Percentiles rank a stretch among this genome's conserved stretches.
phyloP scores from a whole-genome alignment of 1,140 invertebrate genomes.

The Agrilus planipennis region DNA sequence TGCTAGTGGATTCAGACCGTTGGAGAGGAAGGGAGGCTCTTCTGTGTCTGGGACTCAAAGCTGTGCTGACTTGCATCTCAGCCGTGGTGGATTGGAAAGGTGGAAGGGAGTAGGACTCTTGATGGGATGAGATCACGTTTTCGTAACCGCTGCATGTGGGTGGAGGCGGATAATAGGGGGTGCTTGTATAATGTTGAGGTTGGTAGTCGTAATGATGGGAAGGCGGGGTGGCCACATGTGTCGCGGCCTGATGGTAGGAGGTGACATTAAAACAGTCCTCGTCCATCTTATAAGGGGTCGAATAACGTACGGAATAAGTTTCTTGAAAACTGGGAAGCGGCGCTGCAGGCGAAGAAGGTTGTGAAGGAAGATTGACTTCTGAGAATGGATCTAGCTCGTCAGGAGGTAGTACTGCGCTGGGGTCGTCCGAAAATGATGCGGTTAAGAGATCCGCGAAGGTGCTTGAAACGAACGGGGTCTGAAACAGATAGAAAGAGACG shows the following conservation, averaged over 20 bases:
- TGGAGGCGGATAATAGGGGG: constrained; percentile 41
- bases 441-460: constrained; percentile 51
- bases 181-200: constrained; percentile 39
- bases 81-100: constrained; percentile 42
- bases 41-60: constrained; percentile 47
- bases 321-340: constrained; percentile 76
- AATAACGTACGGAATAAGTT: constrained; percentile 63
- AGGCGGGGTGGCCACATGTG: constrained; percentile 34
- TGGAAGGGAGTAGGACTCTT: constrained; percentile 49
- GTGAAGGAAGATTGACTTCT: constrained; percentile 27
- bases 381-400: constrained; percentile 33
- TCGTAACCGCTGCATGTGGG: constrained; percentile 39
- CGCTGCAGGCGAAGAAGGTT: constrained; percentile 34
- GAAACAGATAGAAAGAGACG: constrained; percentile 30
- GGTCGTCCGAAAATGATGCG: constrained; percentile 43
- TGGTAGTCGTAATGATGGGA: constrained; percentile 49
- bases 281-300: constrained; percentile 60
- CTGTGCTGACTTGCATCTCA: constrained; percentile 44
- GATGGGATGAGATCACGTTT: constrained; percentile 35
- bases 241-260: constrained; percentile 42
- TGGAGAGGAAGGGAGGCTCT: constrained; percentile 61
- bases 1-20: constrained; percentile 62
- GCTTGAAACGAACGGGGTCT: constrained; percentile 50
- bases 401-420: constrained; percentile 24
- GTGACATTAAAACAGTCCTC: constrained; percentile 54